Percentiles rank a stretch among this genome's conserved stretches.
phyloP scores from a whole-genome alignment of 2,888 invertebrate genomes.

The Hedychridium roseum region DNA sequence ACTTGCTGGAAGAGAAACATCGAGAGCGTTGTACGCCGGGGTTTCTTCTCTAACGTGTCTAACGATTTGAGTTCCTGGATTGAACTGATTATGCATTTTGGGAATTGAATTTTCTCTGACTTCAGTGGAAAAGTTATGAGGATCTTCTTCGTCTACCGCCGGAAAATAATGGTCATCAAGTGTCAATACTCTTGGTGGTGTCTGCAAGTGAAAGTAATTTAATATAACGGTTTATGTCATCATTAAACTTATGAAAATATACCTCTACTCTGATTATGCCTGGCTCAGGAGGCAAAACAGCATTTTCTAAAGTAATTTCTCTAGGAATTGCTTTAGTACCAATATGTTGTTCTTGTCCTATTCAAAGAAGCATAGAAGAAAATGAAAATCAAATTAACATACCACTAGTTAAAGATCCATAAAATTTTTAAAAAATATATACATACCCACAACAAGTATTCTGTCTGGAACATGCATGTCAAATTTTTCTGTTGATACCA shows the following conservation, averaged over 20 bases:
- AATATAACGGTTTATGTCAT: background rate
- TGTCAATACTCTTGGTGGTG: constrained; percentile 88
- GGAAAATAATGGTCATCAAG: constrained; percentile 86
- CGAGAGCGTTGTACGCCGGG: constrained; percentile 64
- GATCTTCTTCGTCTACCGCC: constrained; percentile 68
- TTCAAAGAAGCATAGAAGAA: background rate
- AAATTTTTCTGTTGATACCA: constrained; percentile 70
- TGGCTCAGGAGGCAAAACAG: constrained; percentile 76
- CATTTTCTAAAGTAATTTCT: constrained; percentile 86
- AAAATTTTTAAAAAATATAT: constrained; percentile 53
- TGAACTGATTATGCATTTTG: constrained; percentile 35
- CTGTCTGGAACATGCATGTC: constrained; percentile 95
- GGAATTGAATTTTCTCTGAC: constrained; percentile 33
- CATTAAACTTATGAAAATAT: constrained; percentile 18
- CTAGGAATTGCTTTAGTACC: constrained; percentile 85
- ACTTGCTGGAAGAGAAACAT: constrained; percentile 63
- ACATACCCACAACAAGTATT: constrained; percentile 86
- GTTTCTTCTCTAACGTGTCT: constrained; percentile 71
- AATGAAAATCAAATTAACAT: background rate
- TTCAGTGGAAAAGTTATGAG: constrained; percentile 46
- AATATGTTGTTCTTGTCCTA: constrained; percentile 69
- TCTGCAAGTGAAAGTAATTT: constrained; percentile 64
- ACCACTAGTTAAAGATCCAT: background rate
- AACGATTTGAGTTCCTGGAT: constrained; percentile 49
- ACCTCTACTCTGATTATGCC: constrained; percentile 77